Evolutionary conservation across 2,888 invertebrate genomes (phyloP), one percentile per base, ranked within the genome.

Genomic region (Amphiduros pacificus): DNA sequence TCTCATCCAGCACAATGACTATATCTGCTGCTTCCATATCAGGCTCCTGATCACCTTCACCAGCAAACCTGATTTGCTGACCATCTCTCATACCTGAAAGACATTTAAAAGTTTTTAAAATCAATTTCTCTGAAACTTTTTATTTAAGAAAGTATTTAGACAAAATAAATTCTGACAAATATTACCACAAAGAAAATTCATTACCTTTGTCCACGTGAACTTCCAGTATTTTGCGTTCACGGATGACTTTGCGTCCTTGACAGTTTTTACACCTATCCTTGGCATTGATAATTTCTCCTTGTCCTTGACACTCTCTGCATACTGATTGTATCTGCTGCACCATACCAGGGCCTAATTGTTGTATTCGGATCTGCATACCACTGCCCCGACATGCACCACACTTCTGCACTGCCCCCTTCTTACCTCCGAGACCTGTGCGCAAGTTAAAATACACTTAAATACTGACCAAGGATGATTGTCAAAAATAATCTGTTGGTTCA

Each of bases 31-130:
- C 88, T 48, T 71, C 93, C 56, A 93, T 84, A 27, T 93, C 94
- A 0, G 96, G 95, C 79, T 94, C 95, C 81, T 97, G 96, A 84
- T 97, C 95, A 51, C 97, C 98, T 84, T 99, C 96, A 0, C 96
- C 96, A 67, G 87, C 87, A 80, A 97, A 97, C 28, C 90, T 87
- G 67, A 99, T 94, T 85, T 93, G 95, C 82, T 99, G 96, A 1
- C 93, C 95, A 81, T 97, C 95, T 52, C 87, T 87, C 96, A 97
- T 97, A 62, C 98, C 95, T 84, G 64, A 4, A 29, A 26, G 20
- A 51, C n/a, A 53, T 29, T 29, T 5, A 31, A 53, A 36, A 36
- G 11, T 11, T 36, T 9, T 36, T 11, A 11, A 36, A 36, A 36
- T 36, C 17, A 36, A 11, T 9, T 17, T 11, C 36, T 36, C 36